phyloP scores from a whole-genome alignment of 2,888 invertebrate species.

The Nomada flava region DNA sequence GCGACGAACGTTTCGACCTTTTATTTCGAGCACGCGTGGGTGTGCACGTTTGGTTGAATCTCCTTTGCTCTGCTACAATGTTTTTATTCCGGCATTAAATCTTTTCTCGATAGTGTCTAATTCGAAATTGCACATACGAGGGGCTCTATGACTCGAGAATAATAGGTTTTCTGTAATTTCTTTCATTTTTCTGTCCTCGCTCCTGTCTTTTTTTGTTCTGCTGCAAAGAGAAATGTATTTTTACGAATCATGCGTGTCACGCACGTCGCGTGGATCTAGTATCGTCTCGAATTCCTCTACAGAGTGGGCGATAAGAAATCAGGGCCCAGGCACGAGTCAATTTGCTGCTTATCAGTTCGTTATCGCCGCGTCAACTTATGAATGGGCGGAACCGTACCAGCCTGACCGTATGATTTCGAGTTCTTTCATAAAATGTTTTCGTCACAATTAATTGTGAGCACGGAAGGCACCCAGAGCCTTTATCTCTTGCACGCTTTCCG shows the following conservation, averaged over 20 bases:
- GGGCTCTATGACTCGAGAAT: no score
- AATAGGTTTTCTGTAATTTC: no score
- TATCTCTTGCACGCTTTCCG: neutral
- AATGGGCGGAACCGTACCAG: constrained; percentile 69
- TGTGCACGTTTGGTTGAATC: no score
- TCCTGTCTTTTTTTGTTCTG: no score
- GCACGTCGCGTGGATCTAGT: neutral
- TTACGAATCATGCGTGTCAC: neutral
- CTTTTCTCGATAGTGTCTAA: no score
- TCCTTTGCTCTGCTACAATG: no score
- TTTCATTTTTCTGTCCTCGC: no score
- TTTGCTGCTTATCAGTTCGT: constrained; percentile 55
- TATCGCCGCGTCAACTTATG: constrained; percentile 72
- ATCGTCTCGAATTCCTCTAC: constrained; percentile 31
- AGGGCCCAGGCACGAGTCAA: constrained; percentile 48
- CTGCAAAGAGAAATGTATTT: neutral
- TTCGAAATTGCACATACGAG: no score
- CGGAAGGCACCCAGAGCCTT: neutral
- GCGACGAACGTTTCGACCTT: neutral
- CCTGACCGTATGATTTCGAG: constrained; percentile 21
- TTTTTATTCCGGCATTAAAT: no score
- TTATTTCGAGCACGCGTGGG: neutral
- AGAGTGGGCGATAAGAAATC: constrained; percentile 43
- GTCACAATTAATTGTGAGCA: constrained; percentile 14
- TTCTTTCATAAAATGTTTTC: neutral